Evolutionary conservation across 2,797 vertebrate species (phyloP), one percentile per base, ranked within the genome.

Genomic region (Pitangus sulphuratus): DNA sequence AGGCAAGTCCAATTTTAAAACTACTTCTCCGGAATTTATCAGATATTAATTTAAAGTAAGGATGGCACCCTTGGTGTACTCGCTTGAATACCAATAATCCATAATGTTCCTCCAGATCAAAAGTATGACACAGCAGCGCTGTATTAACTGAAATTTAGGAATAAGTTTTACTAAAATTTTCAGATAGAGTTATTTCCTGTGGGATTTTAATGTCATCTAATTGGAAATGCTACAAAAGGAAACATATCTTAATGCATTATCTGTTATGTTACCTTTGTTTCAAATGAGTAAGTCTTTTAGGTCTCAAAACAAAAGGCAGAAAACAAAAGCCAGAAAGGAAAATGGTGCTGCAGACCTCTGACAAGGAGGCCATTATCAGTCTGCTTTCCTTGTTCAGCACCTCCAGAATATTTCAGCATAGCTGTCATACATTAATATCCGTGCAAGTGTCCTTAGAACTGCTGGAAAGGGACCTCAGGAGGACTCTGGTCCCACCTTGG

Each of bases 41-140:
- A 92, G 66, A 61, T 87, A 89, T 12, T 45, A 79, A 92, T 75
- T 90, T 89, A 72, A 89, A 90, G 68, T 24, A 84, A 80, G 48
- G 62, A 81, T 51, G 42, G 13, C 61, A 87, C 15, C 24, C 35
- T 72, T 28, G 22, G 28, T 25, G 61, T 25, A 31, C 61, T 78
- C 9, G 1, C 48, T 64, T 68, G 79, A 92, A 89, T 89, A 94
- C 26, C 69, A 92, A 71, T 76, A 80, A 47, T 25, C 17, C 25
- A 21, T 9, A 8, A 54, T 12, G 7, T 28, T 88, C 87, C 72
- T 48, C 35, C 74, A 61, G 44, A 48, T 58, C 68, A 57, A 9
- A 61, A 51, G 16, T n/a, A 62, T 28, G 69, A 42, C 33, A 64
- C 31, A 72, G 28, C 44, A 79, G 53, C 51, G 37, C 18, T 60